Percentiles rank a stretch among this genome's conserved stretches.
These are phyloP conservation scores for Thamnophis elegans DNA, from an alignment of 2,797 vertebrate genomes.

Conservation along the genomic window DNA sequence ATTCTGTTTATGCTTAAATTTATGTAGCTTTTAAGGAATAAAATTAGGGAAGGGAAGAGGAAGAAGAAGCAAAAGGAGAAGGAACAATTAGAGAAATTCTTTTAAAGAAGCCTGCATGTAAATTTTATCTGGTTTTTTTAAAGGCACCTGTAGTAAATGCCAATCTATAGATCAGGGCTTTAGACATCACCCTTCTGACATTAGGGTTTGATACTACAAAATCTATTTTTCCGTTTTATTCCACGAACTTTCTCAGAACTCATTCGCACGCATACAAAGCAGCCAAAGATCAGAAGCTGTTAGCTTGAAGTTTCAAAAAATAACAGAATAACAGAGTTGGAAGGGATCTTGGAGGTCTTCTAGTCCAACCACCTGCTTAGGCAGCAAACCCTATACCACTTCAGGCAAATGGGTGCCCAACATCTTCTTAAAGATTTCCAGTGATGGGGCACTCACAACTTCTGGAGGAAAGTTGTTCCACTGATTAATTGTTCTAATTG, in stretches of 20 bases:
- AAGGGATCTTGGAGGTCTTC: too few species aligned
- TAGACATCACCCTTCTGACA: conserved; percentile 1
- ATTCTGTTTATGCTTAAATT: conserved; percentile 6
- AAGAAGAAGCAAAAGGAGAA: neutral
- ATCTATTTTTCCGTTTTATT: neutral
- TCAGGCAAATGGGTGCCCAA: too few species aligned
- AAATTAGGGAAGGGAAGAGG: neutral
- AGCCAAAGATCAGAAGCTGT: neutral
- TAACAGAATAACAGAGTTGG: too few species aligned
- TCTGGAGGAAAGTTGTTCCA: too few species aligned
- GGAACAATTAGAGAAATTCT: neutral
- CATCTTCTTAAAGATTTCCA: too few species aligned
- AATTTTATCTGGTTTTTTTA: neutral
- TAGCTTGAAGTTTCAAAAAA: neutral
- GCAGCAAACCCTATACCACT: too few species aligned
- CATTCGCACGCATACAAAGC: conserved; percentile 39
- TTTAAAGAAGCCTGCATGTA: neutral
- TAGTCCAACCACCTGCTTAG: too few species aligned
- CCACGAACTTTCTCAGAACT: conserved; percentile 31
- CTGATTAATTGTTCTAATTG: too few species aligned
- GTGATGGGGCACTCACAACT: too few species aligned
- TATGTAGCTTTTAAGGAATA: neutral
- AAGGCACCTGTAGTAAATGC: conserved; percentile 25
- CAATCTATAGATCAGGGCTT: conserved; percentile 32
- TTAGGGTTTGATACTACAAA: conserved; percentile 31